Evolutionary conservation across 2,888 invertebrate species (phyloP), one percentile per base, ranked within the genome.

Genomic region (Eilema depressum): DNA sequence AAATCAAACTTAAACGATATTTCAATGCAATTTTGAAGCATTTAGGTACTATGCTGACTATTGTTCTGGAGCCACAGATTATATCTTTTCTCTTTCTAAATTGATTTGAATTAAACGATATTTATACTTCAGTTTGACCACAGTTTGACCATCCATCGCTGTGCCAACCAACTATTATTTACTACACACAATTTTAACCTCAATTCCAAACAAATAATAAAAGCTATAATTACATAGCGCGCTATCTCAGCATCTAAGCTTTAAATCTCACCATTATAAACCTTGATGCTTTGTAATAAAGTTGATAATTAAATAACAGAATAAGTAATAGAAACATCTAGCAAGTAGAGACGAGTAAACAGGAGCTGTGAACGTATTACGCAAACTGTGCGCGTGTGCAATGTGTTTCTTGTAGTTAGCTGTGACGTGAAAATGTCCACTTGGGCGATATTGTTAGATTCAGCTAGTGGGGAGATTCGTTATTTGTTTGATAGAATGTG

Each of bases 281-380:
- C 73, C 71, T 63, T 74, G 66, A 26, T 10, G 1, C 0, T 1
- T n/a, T 1, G 0, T 1, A 3, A 56, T 33, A 74, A 61, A 30
- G 64, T 57, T 1, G 0, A 2, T 53, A 56, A 61, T 70, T 4
- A 14, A 2, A 0, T 62, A 12, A 11, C 26, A 25, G 3, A 5
- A 7, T 2, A 11, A 59, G 20, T 65, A 56, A 74, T 68, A 68
- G 65, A 74, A 73, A 78, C 57, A 73, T 75, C 59, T 11, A 71
- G 63, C 69, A 66, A 64, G 64, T 59, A 65, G 71, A 67, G 28
- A 23, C 63, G 8, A 20, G 67, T 69, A 82, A 79, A 82, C 73
- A 83, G n/a, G 23, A 33, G 64, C 78, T 81, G 82, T 82, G 78
- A 82, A 82, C 66, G 72, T 12, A 57, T 81, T 66, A 68, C 37